Base-by-base conservation (phyloP, 2,113 vertebrate genomes). In the Semnornis frantzii region DNA sequence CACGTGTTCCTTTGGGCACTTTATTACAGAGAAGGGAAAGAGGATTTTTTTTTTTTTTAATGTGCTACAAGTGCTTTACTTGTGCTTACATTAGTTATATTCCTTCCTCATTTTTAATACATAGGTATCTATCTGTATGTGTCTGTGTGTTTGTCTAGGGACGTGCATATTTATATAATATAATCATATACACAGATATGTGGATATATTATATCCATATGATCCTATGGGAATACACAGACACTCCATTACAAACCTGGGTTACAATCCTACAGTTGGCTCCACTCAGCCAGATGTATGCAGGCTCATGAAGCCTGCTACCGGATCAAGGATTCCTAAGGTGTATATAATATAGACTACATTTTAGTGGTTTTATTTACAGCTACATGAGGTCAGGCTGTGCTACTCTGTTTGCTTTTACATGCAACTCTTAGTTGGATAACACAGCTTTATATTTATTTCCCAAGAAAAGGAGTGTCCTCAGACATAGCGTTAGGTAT, bases 361-460 rank as follows among this genome's bases (percentile, higher is more conserved):
- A 94, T 87, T 91, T 68, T 78, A 71, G 81, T 92, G 93, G 46
- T 75, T 89, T 79, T 87, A 88, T 85, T 75, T 87, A 88, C 92
- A 86, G 89, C 94, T 91, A 54, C 62, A 18, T 2, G 20, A 87
- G 85, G 59, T 64, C 88, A 89, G 94, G 87, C 90, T 90, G 25
- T 84, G 86, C 91, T 84, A 73, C 83, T 65, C 84, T 87, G 10
- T 27, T 75, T 4, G 52, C 91, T 95, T 91, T 69, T 44, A 78
- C 70, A 5, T 62, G 83, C 93, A 62, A 31, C 68, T 37, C 27
- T 44, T 57, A 85, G 76, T 72, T 71, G 25, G 82, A 74, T 63
- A 87, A 73, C 37, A 82, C 82, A 94, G 91, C 86, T 95, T 92
- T 87, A 27, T 96, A 96, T 97, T 95, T 97, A 95, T 97, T 97